These are phyloP conservation scores for Erithacus rubecula DNA, from an alignment of 2,797 vertebrate species.

Conservation along the genomic window DNA sequence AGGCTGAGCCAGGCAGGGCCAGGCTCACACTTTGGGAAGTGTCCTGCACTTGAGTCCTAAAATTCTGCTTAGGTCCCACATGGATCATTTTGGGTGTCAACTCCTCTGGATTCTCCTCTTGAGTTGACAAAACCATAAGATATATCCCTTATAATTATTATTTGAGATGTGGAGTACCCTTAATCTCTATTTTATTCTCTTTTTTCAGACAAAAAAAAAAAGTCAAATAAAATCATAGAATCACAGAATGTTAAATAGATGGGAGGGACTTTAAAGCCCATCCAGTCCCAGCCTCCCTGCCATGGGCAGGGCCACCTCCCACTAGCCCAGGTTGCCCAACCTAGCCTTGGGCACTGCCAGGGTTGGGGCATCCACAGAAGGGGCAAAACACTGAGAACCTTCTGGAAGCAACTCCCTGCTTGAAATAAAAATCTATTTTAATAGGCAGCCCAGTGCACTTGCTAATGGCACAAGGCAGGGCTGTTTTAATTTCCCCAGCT, in stretches of 20 bases:
- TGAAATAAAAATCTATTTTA: neutral
- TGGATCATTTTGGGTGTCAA: neutral
- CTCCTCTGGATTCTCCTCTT: neutral
- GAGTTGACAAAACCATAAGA: neutral
- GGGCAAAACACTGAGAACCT: neutral
- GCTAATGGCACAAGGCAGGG: neutral
- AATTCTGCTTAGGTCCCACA: neutral
- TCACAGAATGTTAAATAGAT: accelerated
- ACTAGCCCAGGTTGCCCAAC: neutral
- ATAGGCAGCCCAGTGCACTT: neutral
- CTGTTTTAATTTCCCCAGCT: neutral
- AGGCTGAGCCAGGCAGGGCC: neutral
- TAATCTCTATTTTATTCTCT: neutral
- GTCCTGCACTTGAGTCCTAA: neutral
- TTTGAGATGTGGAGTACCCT: neutral
- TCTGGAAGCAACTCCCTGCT: neutral
- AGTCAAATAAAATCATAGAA: neutral
- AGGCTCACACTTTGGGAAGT: neutral
- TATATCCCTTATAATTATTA: accelerated
- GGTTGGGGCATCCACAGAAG: neutral
- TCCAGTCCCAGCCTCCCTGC: neutral
- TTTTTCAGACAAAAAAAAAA: neutral
- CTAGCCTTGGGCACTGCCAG: neutral
- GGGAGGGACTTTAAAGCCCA: neutral
- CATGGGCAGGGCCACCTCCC: neutral